Evolutionary conservation across 2,113 vertebrate genomes (phyloP).

Genomic region (Mixornis gularis): DNA sequence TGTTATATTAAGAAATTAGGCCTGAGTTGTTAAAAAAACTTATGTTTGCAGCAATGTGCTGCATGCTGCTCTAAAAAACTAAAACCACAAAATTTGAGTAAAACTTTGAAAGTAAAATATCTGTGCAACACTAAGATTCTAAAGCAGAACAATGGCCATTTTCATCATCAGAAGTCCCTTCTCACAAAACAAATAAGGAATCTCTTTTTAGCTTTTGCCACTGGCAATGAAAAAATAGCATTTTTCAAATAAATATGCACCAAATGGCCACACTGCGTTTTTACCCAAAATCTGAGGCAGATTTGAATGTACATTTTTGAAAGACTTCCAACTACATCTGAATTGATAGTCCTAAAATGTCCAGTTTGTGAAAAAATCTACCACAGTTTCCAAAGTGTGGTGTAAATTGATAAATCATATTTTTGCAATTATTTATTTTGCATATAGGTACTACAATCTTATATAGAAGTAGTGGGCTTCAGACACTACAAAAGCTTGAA

Average conservation of each 20-base stretch:
- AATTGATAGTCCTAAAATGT: constrained; percentile 34
- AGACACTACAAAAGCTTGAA: neutral
- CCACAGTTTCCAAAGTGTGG: neutral
- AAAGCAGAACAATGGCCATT: neutral
- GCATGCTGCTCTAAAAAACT: neutral
- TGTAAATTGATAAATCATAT: neutral
- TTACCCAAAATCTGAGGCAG: constrained; percentile 1
- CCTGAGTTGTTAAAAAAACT: neutral
- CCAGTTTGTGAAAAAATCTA: neutral
- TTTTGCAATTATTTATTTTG: neutral
- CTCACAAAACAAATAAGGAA: constrained; percentile 45
- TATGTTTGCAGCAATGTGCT: neutral
- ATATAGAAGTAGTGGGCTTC: neutral
- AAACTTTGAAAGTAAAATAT: constrained; percentile 36
- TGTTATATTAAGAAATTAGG: neutral
- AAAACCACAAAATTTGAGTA: neutral
- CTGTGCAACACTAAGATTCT: constrained; percentile 11
- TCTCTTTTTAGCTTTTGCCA: constrained; percentile 22
- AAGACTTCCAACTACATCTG: constrained; percentile 31
- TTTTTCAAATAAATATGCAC: constrained; percentile 29
- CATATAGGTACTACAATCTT: neutral
- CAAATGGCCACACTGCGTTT: constrained; percentile 12
- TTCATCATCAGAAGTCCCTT: constrained; percentile 25
- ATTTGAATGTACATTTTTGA: constrained; percentile 53
- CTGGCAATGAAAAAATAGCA: constrained; percentile 10